Percentiles rank a stretch among this genome's conserved stretches.
Conservation (phyloP, 2,888 invertebrate species). For the Ectropis crepuscularia region DNA sequence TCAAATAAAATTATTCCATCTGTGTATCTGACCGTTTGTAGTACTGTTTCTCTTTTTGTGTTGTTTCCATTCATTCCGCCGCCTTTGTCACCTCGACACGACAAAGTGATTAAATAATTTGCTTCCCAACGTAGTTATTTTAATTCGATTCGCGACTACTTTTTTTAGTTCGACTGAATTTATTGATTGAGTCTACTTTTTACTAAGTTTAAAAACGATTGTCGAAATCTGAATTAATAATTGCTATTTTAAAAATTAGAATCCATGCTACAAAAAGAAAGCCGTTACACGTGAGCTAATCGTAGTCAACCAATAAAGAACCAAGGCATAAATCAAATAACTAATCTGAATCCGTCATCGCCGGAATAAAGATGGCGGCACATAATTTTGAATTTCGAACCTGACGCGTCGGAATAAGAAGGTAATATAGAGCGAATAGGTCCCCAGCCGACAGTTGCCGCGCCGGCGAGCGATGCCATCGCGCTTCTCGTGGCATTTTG, state of each 20-base stretch:
- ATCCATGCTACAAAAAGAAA: neutral
- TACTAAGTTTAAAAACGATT: neutral
- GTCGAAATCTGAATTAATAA: too few relatives aligned
- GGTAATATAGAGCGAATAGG: conserved; percentile 65
- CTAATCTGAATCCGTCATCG: conserved; percentile 71
- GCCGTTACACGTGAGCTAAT: conserved; percentile 38
- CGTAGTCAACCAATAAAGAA: conserved; percentile 45
- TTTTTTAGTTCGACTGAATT: conserved; percentile 21
- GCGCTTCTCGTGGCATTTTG: conserved; percentile 63
- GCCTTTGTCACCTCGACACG: conserved; percentile 44
- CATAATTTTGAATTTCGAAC: conserved; percentile 65
- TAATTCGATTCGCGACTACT: conserved; percentile 41
- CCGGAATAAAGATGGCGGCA: conserved; percentile 64
- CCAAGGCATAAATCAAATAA: conserved; percentile 58
- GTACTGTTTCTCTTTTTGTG: conserved; percentile 48
- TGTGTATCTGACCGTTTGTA: conserved; percentile 45
- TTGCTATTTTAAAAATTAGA: neutral
- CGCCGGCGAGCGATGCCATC: conserved; percentile 54
- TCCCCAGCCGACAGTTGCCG: conserved; percentile 69
- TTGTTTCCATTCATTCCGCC: conserved; percentile 41
- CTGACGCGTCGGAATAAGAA: conserved; percentile 58
- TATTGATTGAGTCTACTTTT: neutral
- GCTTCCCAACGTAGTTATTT: conserved; percentile 48
- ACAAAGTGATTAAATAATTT: conserved; percentile 61
- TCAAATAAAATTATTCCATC: conserved; percentile 45